Percentiles rank a stretch among this genome's conserved stretches.
Conservation (phyloP, 2,888 invertebrate genomes). For the Thecocarcelia acutangulata region DNA sequence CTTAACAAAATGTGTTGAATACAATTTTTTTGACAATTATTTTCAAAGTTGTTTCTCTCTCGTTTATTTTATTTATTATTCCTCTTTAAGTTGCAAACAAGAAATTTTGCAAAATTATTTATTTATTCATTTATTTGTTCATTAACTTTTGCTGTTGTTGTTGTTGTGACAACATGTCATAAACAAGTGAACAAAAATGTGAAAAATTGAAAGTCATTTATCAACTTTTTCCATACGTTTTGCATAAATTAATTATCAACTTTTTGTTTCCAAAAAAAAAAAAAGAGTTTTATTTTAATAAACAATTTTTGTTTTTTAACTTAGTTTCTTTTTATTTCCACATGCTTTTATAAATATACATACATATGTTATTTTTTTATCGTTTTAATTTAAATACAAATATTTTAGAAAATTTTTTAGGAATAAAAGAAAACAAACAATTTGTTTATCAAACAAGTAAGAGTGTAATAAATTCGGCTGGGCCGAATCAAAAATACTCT, state of each 20-base stretch:
- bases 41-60: neutral
- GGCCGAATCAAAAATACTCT: too few relatives aligned
- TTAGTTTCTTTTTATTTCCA: too few relatives aligned
- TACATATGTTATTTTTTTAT: too few relatives aligned
- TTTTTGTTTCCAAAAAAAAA: constrained; percentile 5
- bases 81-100: neutral
- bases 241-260: constrained; percentile 5
- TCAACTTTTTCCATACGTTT: constrained; percentile 28
- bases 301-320: too few relatives aligned
- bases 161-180: constrained; percentile 27
- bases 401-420: too few relatives aligned
- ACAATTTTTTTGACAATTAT: constrained; percentile 4
- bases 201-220: constrained; percentile 24
- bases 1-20: neutral
- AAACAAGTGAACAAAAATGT: constrained; percentile 5
- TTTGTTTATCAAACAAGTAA: too few relatives aligned
- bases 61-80: neutral
- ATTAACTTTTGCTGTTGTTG: too few relatives aligned
- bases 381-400: too few relatives aligned
- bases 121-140: constrained; percentile 16
- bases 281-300: neutral
- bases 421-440: too few relatives aligned
- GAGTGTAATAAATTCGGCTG: too few relatives aligned
- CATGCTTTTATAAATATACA: too few relatives aligned
- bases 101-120: constrained; percentile 10